Conservation (phyloP, 2,113 vertebrate species). For the Sus scrofa region T2T-Sscrofa CM000824.6:54614501-54615000, state of each 20-base stretch:
- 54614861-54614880: slow-evolving; percentile 74
- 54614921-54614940: neutral
- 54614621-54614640: slow-evolving; percentile 40
- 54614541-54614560: neutral
- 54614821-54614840: slow-evolving; percentile 40
- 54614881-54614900: slow-evolving; percentile 69
- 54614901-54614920: slow-evolving; percentile 1
- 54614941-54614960: neutral
- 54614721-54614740: neutral
- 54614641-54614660: neutral
- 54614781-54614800: neutral
- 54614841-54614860: slow-evolving; percentile 28
- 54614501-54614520: slow-evolving; percentile 42
- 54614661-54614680: neutral
- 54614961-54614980: neutral
- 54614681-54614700: neutral
- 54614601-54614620: slow-evolving; percentile 63
- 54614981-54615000: neutral
- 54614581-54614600: slow-evolving; percentile 75
- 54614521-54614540: neutral
- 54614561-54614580: slow-evolving; percentile 66
- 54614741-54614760: neutral
- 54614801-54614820: slow-evolving; percentile 31
- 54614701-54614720: neutral
- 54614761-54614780: neutral